Evolutionary conservation across 2,113 vertebrate species (phyloP), one percentile per base, ranked within the genome.

Genomic region (Gymnogyps californianus): DNA sequence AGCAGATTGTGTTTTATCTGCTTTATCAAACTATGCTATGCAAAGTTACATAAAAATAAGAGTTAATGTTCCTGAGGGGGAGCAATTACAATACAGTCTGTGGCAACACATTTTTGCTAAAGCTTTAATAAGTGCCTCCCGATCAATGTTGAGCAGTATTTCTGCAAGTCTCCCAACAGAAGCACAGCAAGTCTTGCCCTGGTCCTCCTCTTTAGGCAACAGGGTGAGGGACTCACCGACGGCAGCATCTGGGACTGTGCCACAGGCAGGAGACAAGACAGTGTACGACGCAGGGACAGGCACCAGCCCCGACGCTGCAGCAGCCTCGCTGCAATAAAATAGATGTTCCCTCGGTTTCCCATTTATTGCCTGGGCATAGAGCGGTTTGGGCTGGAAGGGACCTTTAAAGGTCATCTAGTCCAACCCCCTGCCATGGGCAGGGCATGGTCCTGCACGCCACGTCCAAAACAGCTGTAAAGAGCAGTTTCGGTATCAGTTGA

Each of bases 281-380:
- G 16, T 0, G 7, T 3, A 13, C 1, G 16, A 11, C 4, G 3
- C 24, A 20, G 47, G 65, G 36, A 32, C 9, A 29, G 24, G 64
- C 54, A 21, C 44, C 44, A 18, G 32, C 36, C 67, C 20, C 2
- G 4, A 8, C 2, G 14, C 34, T 38, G 29, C 66, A 38, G 29
- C 0, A 2, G 7, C 32, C 36, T 55, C 5, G 5, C 26, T 52
- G 54, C 72, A 32, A 14, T 19, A 14, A n/a, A 47, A 40, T 3
- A 40, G 34, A 28, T 24, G 46, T 31, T 65, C 54, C 44, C 36
- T 49, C 0, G 2, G 25, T 40, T n/a, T 64, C 19, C 42, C 36
- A 6, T 42, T 16, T 13, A 32, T 11, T n/a, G 21, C 51, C 51
- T 21, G 15, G 40, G 51, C 24, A 28, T 25, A 20, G 57, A 25